phyloP scores from a whole-genome alignment of 2,797 vertebrate species.

The Aphelocoma californica region DNA sequence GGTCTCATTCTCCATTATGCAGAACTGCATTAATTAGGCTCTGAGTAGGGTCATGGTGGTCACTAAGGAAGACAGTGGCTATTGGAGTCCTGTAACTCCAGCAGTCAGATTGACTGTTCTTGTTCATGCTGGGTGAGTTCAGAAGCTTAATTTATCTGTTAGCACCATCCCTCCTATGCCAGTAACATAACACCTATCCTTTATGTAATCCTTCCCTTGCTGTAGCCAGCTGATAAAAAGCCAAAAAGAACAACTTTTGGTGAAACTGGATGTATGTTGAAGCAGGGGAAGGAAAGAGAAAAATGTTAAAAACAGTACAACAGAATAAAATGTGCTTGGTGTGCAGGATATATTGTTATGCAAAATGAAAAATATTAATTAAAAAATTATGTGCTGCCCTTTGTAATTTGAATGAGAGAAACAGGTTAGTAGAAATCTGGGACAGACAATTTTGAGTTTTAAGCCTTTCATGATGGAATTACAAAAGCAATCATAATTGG shows the following conservation, averaged over 20 bases:
- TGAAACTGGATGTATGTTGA: background rate
- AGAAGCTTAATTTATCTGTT: conserved; percentile 67
- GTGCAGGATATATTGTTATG: background rate
- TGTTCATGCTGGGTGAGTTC: conserved; percentile 40
- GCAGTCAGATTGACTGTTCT: background rate
- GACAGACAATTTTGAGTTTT: background rate
- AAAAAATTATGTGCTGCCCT: background rate
- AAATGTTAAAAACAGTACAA: background rate
- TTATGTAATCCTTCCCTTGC: conserved; percentile 19
- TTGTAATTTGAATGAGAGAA: background rate
- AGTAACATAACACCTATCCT: conserved; percentile 55
- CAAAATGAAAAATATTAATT: background rate
- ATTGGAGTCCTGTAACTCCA: background rate
- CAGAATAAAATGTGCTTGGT: background rate
- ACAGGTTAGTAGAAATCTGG: background rate
- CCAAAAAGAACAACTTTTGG: conserved; percentile 2
- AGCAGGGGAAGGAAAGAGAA: background rate
- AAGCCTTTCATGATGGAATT: background rate
- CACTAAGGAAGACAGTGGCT: background rate
- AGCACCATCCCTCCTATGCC: background rate
- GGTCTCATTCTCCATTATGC: background rate
- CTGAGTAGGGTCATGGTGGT: background rate
- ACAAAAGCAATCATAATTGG: background rate
- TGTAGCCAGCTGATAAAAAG: conserved; percentile 26
- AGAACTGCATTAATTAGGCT: background rate